Base-by-base conservation (phyloP, 1,140 invertebrate genomes). In the Drosophila orosa region DNA sequence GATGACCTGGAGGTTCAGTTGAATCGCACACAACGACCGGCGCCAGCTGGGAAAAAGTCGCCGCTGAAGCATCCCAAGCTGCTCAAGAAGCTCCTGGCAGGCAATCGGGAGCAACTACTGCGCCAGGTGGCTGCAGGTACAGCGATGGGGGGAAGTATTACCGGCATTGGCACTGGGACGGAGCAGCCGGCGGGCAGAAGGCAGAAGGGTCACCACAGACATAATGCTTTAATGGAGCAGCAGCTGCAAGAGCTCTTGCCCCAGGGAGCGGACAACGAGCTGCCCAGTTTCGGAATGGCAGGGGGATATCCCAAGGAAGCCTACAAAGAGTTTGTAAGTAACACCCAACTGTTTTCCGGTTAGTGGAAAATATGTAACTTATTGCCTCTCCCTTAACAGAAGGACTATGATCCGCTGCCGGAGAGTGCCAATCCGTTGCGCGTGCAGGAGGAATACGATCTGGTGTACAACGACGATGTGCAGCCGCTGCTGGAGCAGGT, bases 61-160 rank as follows among this genome's bases (percentile, higher is more conserved):
- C 91, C 91, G 0, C 37, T 92, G 0, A 92, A 92, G 47, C 91
- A 92, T 75, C 91, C 91, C 15, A 92, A 92, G 66, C 52, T 92
- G 48, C 78, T 92, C 31, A 92, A 92, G 50, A 92, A 92, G 44
- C 59, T 92, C 10, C 45, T 92, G 40, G 86, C 83, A 7, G 65
- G 65, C 10, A 91, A 91, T 58, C 73, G 81, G 2, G 90, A 90
- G 44, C 76, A 91, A n/a, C 52, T 90, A 17, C 67, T 90, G 10
- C 52, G 84, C 3, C 84, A 90, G 54, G 73, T 82, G 12, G 81
- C 60, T 5, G 80, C 52, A 13, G 65, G 45, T 1, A 15, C 44
- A 9, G 33, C 12, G 12, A 12, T 67, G 9, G 65, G 22, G 9
- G 65, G 22, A 19, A 22, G 9, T 40, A 22, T 19, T 5, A 24